Evolutionary conservation across 2,888 invertebrate species (phyloP).

Genomic region (Smittia aterrima): DNA sequence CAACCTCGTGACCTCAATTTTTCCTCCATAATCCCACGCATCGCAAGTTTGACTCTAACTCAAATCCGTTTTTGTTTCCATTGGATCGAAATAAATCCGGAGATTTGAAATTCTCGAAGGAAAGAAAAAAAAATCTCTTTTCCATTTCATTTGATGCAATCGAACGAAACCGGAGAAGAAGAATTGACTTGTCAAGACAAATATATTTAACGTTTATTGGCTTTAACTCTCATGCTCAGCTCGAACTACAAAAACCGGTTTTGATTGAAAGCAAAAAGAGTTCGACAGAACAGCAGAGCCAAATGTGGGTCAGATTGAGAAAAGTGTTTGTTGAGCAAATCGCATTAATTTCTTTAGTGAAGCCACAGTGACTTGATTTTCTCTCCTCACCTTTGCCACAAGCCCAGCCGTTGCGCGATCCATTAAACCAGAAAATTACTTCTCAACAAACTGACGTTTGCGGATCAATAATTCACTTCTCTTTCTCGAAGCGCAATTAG

Average conservation of each 20-base stretch:
- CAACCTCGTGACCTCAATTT: too few relatives aligned
- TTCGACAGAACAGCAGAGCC: neutral
- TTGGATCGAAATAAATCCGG: too few relatives aligned
- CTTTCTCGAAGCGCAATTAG: neutral
- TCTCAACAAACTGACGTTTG: neutral
- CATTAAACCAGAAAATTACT: slow-evolving; percentile 1
- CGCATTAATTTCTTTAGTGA: neutral
- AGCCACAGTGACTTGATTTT: too few relatives aligned
- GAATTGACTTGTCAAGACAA: neutral
- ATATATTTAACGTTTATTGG: neutral
- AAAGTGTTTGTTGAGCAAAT: neutral
- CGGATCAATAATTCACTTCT: neutral
- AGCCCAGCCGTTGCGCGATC: neutral
- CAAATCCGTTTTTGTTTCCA: too few relatives aligned
- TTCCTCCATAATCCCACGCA: too few relatives aligned
- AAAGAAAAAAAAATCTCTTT: too few relatives aligned
- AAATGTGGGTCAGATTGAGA: neutral
- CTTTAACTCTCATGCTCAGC: neutral
- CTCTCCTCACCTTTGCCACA: slow-evolving; percentile 9
- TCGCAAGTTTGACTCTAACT: too few relatives aligned
- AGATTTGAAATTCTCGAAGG: too few relatives aligned
- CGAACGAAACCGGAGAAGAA: neutral
- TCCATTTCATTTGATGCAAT: neutral
- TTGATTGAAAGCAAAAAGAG: neutral
- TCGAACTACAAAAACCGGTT: neutral